Evolutionary conservation across 2,888 invertebrate genomes (phyloP), one percentile per base, ranked within the genome.

Genomic region (Nebria salina): DNA sequence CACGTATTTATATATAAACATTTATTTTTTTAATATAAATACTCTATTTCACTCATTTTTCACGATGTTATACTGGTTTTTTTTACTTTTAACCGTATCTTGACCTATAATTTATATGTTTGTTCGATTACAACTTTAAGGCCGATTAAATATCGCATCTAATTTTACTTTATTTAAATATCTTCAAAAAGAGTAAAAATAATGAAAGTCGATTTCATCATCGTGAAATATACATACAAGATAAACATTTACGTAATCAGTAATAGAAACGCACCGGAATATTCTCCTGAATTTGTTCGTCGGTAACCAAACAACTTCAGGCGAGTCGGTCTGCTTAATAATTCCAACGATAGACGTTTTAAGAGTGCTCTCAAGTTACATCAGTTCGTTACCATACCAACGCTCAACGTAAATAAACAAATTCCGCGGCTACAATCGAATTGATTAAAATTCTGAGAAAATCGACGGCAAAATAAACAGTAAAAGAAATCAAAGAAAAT

Each of bases 161-260:
- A 20, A 20, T 34, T 4, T 34, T 34, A 34, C 34, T 34, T 34
- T 34, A 34, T 34, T 34, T 34, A 34, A 34, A 34, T 34, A 34
- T 34, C 34, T 34, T 34, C 34, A 34, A 34, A 34, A 34, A 4
- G 34, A 34, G 5, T 2, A 5, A 34, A 34, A 34, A 11, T 54
- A 54, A 54, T 7, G 78, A 15, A 74, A 65, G 74, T 74, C 79
- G 75, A 79, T 79, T 42, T 75, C 79, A 79, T 79, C 75, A 79
- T 20, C 20, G 20, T 43, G 78, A 25, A 26, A 70, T 79, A 79
- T 79, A 68, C 79, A 54, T 66, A 68, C 43, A 43, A 74, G 68
- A 75, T 79, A 79, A 79, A 80, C 75, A 80, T 80, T 75, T 80
- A 72, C 75, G 75, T 80, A 80, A 80, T 80, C 80, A 80, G 75